A percentile compares a stretch with the other conserved stretches of the same genome.
phyloP scores from a whole-genome alignment of 2,113 vertebrate species.

The Oenanthe oenanthe region DNA sequence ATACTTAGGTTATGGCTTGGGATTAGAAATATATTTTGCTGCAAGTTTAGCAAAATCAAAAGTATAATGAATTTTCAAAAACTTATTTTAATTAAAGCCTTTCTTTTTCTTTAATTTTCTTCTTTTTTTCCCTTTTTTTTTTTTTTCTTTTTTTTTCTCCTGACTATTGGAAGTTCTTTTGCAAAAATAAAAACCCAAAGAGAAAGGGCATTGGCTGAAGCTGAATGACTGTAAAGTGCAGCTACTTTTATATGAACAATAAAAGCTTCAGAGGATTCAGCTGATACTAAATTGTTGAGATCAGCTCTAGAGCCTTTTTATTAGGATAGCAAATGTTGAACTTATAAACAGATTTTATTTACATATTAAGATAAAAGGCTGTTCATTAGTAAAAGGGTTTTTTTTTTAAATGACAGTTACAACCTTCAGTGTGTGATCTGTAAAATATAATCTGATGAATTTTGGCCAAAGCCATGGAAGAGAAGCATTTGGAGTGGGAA shows the following conservation, averaged over 20 bases:
- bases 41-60: not conserved
- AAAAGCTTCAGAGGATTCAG: constrained; percentile 16
- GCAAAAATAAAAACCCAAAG: not conserved
- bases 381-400: not conserved
- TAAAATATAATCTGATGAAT: not conserved
- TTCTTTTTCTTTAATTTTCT: fast-evolving
- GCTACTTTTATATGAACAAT: not conserved
- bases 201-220: not conserved
- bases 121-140: not conserved
- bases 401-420: not conserved
- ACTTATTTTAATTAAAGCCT: not conserved
- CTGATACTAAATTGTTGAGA: constrained; percentile 12
- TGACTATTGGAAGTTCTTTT: not conserved
- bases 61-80: not conserved
- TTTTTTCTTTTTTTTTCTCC: not conserved
- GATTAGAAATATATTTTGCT: not conserved
- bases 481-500: not conserved
- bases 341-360: constrained; percentile 33
- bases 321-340: constrained; percentile 10
- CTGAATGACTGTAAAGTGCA: not conserved
- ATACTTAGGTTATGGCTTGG: not conserved
- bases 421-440: not conserved
- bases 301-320: constrained; percentile 25
- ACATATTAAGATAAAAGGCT: constrained; percentile 31
- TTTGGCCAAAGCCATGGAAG: not conserved